Percentiles rank a stretch among this genome's conserved stretches.
Evolutionary conservation across 2,888 invertebrate genomes (phyloP).

Genomic region (Drosophila silvestris): DNA sequence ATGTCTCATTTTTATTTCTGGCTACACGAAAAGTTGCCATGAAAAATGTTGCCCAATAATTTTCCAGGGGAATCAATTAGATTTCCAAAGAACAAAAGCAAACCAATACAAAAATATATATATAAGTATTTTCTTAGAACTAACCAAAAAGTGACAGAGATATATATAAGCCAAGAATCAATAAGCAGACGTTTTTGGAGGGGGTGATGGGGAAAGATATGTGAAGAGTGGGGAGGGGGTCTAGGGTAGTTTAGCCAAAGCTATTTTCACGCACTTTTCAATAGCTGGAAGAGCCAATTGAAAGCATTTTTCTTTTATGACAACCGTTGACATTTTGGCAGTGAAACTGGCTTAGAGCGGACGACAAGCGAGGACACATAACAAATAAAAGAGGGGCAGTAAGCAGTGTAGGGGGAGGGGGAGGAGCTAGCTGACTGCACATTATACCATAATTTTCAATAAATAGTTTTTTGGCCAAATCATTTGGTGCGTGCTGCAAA

Average conservation of each 20-base stretch:
- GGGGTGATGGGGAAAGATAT: not conserved
- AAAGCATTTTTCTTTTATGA: constrained; percentile 48
- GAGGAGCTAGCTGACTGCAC: constrained; percentile 40
- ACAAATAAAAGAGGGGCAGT: not conserved
- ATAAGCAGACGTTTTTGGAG: constrained; percentile 17
- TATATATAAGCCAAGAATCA: constrained; percentile 12
- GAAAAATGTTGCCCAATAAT: constrained; percentile 1
- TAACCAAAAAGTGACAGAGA: not conserved
- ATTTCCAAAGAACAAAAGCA: constrained; percentile 8
- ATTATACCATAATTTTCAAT: constrained; percentile 77
- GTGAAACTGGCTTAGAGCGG: constrained; percentile 37
- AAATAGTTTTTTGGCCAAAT: constrained; percentile 72
- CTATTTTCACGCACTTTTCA: constrained; percentile 45
- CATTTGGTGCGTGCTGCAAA: constrained; percentile 65
- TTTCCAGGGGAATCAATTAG: constrained; percentile 9
- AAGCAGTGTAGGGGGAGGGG: not conserved
- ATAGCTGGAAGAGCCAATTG: constrained; percentile 33
- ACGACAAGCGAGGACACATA: constrained; percentile 23
- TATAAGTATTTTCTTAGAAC: constrained; percentile 1
- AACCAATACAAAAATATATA: constrained; percentile 7
- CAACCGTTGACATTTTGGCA: constrained; percentile 35
- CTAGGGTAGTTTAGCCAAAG: not conserved
- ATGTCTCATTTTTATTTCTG: not conserved
- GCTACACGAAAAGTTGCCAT: not conserved
- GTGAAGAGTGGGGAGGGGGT: not conserved